Conservation (phyloP, 2,888 invertebrate genomes). For the Julus scanicus region DNA sequence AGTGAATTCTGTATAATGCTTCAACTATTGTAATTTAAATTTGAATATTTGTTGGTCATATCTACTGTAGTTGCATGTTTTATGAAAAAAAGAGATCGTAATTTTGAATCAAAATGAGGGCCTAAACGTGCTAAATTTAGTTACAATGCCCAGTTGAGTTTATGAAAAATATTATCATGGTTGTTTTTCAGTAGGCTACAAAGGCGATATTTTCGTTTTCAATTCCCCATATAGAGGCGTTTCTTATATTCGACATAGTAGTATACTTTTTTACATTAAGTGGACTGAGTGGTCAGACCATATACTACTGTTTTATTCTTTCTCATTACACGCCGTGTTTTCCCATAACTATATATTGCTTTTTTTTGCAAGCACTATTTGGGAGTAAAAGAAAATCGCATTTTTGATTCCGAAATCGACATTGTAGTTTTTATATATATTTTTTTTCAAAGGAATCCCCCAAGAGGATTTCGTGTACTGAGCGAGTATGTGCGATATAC, state of each 20-base stretch:
- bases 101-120: no score
- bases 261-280: not conserved
- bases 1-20: no score
- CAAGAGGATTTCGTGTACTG: not conserved
- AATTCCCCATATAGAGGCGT: not conserved
- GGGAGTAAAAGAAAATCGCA: constrained; percentile 13
- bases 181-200: not conserved
- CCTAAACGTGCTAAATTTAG: not conserved
- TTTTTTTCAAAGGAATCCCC: not conserved
- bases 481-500: not conserved
- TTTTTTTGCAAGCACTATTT: constrained; percentile 6
- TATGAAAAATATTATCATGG: not conserved
- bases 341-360: constrained; percentile 18
- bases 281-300: constrained; percentile 34
- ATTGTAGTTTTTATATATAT: not conserved
- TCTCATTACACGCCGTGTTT: constrained; percentile 14
- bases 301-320: not conserved
- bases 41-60: no score
- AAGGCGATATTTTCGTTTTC: not conserved
- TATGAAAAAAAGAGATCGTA: no score
- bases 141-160: not conserved
- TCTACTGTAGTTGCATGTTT: no score
- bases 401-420: constrained; percentile 39
- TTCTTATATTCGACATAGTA: not conserved
- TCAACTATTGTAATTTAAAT: no score